Evolutionary conservation across 1,140 invertebrate species (phyloP).

Genomic region (Brachionus koreanus): DNA sequence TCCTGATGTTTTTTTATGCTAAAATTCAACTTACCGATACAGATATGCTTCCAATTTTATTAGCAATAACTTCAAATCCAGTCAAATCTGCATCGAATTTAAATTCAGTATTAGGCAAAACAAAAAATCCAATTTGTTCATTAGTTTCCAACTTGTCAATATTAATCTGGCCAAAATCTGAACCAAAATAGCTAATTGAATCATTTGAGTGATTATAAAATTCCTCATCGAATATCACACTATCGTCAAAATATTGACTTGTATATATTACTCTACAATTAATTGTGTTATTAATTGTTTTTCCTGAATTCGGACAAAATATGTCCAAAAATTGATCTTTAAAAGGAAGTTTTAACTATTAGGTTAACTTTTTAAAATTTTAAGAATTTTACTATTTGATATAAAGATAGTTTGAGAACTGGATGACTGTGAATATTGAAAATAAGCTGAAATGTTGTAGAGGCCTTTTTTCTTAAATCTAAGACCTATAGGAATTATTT

Average conservation of each 20-base stretch:
- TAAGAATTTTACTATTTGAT: background rate
- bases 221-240: background rate
- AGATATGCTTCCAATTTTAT: background rate
- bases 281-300: background rate
- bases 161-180: background rate
- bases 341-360: background rate
- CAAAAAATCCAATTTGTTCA: background rate
- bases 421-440: background rate
- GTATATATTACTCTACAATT: background rate
- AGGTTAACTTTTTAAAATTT: background rate
- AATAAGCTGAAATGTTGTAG: background rate
- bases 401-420: background rate
- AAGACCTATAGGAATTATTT: background rate
- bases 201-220: background rate
- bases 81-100: background rate
- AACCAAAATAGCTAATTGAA: background rate
- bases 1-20: no score
- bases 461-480: background rate
- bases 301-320: background rate
- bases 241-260: background rate
- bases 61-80: background rate
- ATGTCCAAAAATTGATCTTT: background rate
- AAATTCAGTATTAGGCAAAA: constrained; percentile 15
- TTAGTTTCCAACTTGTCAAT: background rate
- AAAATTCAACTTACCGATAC: background rate